A percentile compares a stretch with the other conserved stretches of the same genome.
phyloP scores from a whole-genome alignment of 2,888 invertebrate species.

The Macroteleia sp. region DNA sequence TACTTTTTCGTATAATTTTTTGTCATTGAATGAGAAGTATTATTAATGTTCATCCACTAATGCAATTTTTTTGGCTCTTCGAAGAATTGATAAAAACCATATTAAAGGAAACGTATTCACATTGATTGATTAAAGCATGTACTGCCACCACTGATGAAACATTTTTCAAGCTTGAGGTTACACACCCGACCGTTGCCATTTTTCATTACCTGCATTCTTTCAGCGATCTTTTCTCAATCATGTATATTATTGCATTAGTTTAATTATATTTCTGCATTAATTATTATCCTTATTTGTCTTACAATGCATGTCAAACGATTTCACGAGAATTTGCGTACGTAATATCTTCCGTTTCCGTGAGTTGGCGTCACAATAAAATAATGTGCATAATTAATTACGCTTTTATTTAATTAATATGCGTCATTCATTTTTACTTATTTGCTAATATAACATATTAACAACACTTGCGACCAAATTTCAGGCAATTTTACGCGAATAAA shows the following conservation, averaged over 20 bases:
- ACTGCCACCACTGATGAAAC: constrained; percentile 28
- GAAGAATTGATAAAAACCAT: constrained; percentile 55
- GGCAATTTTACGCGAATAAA: too few species aligned
- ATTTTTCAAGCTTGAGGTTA: constrained; percentile 48
- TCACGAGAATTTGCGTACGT: background rate
- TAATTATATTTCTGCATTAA: constrained; percentile 45
- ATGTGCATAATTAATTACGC: constrained; percentile 38
- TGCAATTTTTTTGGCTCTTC: constrained; percentile 40
- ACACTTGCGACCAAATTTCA: too few species aligned
- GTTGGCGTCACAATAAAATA: constrained; percentile 27
- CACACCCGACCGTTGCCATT: constrained; percentile 29
- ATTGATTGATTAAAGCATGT: constrained; percentile 54
- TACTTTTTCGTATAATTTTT: constrained; percentile 31
- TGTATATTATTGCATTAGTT: constrained; percentile 33
- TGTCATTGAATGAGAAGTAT: constrained; percentile 29
- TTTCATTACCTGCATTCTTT: constrained; percentile 46
- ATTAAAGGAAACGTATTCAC: constrained; percentile 48
- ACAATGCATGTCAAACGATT: constrained; percentile 34
- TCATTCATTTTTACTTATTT: background rate
- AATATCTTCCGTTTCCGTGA: background rate
- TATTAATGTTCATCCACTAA: constrained; percentile 53
- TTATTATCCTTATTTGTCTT: constrained; percentile 19
- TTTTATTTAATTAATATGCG: constrained; percentile 31
- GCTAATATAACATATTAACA: background rate
- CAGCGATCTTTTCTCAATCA: constrained; percentile 9